Evolutionary conservation across 2,113 vertebrate genomes (phyloP), one percentile per base, ranked within the genome.

Genomic region (Erinaceus europaeus): DNA sequence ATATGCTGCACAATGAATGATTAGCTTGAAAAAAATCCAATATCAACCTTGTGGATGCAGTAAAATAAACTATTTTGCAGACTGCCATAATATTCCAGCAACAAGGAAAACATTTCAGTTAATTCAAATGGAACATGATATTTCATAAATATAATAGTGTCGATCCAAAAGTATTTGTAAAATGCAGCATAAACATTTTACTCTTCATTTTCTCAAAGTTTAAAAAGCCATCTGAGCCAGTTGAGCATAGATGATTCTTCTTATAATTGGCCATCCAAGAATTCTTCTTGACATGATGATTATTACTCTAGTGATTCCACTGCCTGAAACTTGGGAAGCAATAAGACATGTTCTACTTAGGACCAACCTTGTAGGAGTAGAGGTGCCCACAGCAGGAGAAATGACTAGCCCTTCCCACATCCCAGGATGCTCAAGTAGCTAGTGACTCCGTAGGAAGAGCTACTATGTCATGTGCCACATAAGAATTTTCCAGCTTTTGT

Each of bases 21-120:
- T 53, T n/a, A n/a, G n/a, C 53, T 79, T 52, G 77, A 71, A 93
- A 83, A 53, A 46, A 87, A 52, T 75, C 68, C 53, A 78, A 1
- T 32, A 32, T 59, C 86, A 89, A 36, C 55, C 27, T 68, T 65
- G 36, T n/a, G 14, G 42, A 75, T 46, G 36, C 17, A 25, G 38
- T 61, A 62, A 86, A 59, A 65, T 52, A 38, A 71, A 71, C 46
- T 44, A 7, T 83, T 52, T 71, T 6, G 0, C 36, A 44, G 42
- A 53, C 17, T 27, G 48, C 77, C 36, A 1, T 29, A 27, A 4
- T 52, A 65, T 71, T 65, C 36, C 34, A 69, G 38, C 91, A 82
- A 64, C 42, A 29, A 34, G 48, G 40, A 79, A 79, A 52, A 59
- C 55, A 52, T 29, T 61, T 42, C 50, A 9, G 0, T 48, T 52